These are phyloP conservation scores for Eulithis testata DNA, from an alignment of 2,888 invertebrate genomes.

Conservation along the genomic window DNA sequence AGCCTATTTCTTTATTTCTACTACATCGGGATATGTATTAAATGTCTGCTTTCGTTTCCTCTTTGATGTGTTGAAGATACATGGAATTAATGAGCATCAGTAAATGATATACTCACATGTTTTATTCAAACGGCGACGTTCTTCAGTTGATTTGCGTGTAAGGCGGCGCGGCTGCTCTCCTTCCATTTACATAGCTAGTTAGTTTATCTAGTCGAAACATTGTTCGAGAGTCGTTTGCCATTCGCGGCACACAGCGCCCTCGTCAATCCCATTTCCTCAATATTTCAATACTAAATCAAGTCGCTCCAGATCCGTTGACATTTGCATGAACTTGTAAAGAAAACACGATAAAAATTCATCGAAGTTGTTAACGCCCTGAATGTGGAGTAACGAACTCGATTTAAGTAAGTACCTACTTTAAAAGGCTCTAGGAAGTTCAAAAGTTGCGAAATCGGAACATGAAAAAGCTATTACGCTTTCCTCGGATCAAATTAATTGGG, in stretches of 20 bases:
- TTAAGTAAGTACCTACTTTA: slow-evolving; percentile 20
- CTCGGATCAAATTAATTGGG: slow-evolving; percentile 14
- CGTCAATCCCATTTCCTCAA: slow-evolving; percentile 3
- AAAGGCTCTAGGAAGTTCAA: slow-evolving; percentile 26
- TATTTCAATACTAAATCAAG: slow-evolving; percentile 15
- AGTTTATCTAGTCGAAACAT: too few relatives aligned
- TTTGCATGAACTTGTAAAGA: slow-evolving; percentile 25
- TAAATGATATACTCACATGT: too few relatives aligned
- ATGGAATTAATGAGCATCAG: too few relatives aligned
- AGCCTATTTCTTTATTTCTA: too few relatives aligned
- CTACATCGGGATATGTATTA: too few relatives aligned
- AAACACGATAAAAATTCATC: slow-evolving; percentile 27
- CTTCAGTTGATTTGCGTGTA: too few relatives aligned
- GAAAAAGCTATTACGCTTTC: slow-evolving; percentile 31
- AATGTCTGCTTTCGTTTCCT: too few relatives aligned
- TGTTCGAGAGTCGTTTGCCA: too few relatives aligned
- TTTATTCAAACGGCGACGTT: too few relatives aligned
- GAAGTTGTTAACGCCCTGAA: slow-evolving; percentile 26
- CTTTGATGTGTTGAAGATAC: too few relatives aligned
- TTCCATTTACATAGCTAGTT: too few relatives aligned
- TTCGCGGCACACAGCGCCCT: slow-evolving; percentile 2
- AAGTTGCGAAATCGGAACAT: slow-evolving; percentile 24
- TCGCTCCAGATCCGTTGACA: slow-evolving; percentile 17
- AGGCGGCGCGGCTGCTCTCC: too few relatives aligned
- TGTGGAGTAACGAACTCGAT: slow-evolving; percentile 25